Evolutionary conservation across 2,888 invertebrate genomes (phyloP), one percentile per base, ranked within the genome.

Genomic region (Drosophila falleni): DNA sequence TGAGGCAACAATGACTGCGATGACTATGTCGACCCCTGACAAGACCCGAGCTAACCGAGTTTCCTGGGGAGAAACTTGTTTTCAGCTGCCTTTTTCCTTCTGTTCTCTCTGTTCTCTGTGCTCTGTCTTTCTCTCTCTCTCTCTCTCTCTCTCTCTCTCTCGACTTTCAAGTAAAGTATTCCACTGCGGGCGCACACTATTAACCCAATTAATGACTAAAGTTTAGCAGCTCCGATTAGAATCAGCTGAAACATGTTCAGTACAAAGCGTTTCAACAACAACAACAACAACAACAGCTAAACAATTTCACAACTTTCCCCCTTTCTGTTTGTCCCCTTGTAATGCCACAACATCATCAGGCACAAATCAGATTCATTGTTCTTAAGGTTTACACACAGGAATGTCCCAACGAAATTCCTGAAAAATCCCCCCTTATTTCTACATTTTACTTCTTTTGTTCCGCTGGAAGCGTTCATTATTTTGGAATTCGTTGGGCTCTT

Each of bases 221-320:
- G 77, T 80, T 77, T 80, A 80, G 80, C 77, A 63, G 76, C 80
- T 80, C 65, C 60, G 77, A 77, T 77, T 80, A 80, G 76, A 77
- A 77, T 77, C 77, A 77, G 80, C 62, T 66, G 37, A 56, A 80
- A 80, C 77, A 63, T 60, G 66, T 56, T 66, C 65, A 29, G 51
- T 80, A 71, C 77, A 75, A 80, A 75, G 63, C 77, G 80, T 66
- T 71, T 62, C 76, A 54, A 68, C 72, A 62, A 41, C 55, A 54
- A 41, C 39, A 41, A 50, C 63, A 54, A 29, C 39, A 29, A 53
- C 26, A 53, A 42, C 60, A 72, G 74, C 46, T 56, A 55, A 39
- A 67, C 41, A 73, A 47, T 59, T 51, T 31, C 47, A 53, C 16
- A 50, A 60, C 61, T 60, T 23, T 29, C 10, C 8, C 39, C n/a